A percentile compares a stretch with the other conserved stretches of the same genome.
Conservation (phyloP, 2,797 vertebrate species). For the Coccyzus lansbergi region DNA sequence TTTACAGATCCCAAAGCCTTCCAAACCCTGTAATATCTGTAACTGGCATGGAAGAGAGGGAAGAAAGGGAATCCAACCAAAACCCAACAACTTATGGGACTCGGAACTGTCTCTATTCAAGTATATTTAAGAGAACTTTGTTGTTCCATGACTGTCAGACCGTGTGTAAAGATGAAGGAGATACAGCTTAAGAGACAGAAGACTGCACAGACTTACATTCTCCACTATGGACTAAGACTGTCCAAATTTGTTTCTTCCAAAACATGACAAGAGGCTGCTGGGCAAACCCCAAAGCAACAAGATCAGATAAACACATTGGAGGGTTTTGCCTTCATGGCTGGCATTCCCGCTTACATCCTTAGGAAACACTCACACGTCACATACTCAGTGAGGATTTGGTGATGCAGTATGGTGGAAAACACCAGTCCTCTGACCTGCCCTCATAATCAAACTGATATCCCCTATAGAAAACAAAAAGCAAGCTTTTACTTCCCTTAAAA, state of each 20-base stretch:
- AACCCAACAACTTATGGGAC: background rate
- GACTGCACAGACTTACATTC: background rate
- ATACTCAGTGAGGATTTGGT: too few relatives aligned
- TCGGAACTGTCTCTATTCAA: background rate
- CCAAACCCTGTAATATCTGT: background rate
- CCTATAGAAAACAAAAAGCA: background rate
- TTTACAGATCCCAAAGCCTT: background rate
- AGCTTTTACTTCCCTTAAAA: background rate
- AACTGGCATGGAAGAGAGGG: background rate
- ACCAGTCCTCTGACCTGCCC: background rate
- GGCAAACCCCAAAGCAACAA: background rate
- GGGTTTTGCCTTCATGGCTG: background rate
- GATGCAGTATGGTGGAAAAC: background rate
- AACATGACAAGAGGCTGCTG: background rate
- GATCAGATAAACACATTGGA: background rate
- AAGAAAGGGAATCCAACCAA: background rate
- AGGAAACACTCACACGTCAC: background rate
- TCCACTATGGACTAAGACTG: background rate
- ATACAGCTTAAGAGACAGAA: background rate
- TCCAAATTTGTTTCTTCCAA: background rate
- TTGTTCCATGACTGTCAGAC: background rate
- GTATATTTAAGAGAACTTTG: background rate
- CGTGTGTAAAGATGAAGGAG: background rate
- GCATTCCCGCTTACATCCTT: fast-evolving
- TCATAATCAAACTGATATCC: background rate